Conservation (phyloP, 2,888 invertebrate species). For the Gisinianus flammeolus region DNA sequence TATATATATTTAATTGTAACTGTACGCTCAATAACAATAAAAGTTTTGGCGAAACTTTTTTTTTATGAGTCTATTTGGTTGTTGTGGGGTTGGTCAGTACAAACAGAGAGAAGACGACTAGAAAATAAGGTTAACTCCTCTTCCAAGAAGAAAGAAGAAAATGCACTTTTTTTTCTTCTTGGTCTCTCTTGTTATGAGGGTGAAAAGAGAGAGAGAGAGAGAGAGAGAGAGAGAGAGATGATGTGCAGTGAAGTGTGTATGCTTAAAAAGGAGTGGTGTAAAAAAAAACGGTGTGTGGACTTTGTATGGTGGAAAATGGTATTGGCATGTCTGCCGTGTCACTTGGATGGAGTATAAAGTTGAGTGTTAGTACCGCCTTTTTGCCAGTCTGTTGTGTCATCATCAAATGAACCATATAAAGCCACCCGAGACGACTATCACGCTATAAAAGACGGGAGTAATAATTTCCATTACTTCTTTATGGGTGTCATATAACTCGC, state of each 20-base stretch:
- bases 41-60: not conserved
- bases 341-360: conserved; percentile 41
- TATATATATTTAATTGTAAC: too few relatives aligned
- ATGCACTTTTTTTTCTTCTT: too few relatives aligned
- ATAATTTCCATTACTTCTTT: conserved; percentile 48
- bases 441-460: conserved; percentile 43
- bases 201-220: not conserved
- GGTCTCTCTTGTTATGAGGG: not conserved
- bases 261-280: not conserved
- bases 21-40: not conserved
- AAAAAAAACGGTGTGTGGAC: not conserved
- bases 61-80: not conserved
- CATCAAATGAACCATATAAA: conserved; percentile 46
- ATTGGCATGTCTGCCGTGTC: conserved; percentile 27
- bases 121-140: not conserved
- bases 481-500: conserved; percentile 44
- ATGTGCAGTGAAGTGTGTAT: too few relatives aligned
- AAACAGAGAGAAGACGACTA: not conserved
- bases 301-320: conserved; percentile 8
- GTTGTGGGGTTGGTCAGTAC: not conserved
- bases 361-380: conserved; percentile 40
- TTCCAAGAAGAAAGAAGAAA: not conserved
- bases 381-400: conserved; percentile 37
- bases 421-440: conserved; percentile 43
- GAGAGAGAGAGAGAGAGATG: not conserved